Percentiles rank a stretch among this genome's conserved stretches.
phyloP scores from a whole-genome alignment of 1,140 invertebrate genomes.

The Tribolium madens region DNA sequence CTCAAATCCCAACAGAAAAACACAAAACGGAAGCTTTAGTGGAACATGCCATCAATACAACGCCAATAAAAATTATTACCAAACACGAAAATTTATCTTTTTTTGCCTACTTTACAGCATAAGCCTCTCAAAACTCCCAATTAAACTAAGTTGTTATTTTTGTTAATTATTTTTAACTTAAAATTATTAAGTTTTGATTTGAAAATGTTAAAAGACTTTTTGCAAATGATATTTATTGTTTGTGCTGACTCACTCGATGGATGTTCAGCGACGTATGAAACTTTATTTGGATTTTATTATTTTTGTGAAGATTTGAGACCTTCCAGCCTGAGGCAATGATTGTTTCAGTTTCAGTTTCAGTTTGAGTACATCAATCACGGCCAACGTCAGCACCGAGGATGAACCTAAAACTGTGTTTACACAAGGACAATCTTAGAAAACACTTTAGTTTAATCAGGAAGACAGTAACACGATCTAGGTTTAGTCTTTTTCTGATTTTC shows the following conservation, averaged over 20 bases:
- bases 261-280: slow-evolving; percentile 11
- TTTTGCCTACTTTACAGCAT: too few species aligned
- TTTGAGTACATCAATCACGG: slow-evolving; percentile 39
- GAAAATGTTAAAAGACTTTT: background rate
- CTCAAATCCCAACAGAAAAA: background rate
- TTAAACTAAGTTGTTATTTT: too few species aligned
- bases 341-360: slow-evolving; percentile 42
- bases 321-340: slow-evolving; percentile 25
- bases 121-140: too few species aligned
- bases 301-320: background rate
- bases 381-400: slow-evolving; percentile 25
- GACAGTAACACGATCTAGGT: slow-evolving; percentile 5
- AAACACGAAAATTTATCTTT: too few species aligned
- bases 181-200: background rate
- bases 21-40: background rate
- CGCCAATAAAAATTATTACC: background rate
- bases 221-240: slow-evolving; percentile 9
- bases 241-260: background rate
- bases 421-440: slow-evolving; percentile 17
- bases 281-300: slow-evolving; percentile 18
- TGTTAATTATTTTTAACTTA: too few species aligned
- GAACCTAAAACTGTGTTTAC: slow-evolving; percentile 31
- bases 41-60: background rate
- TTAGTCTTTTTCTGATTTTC: background rate
- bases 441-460: slow-evolving; percentile 23